Conservation (phyloP, 2,888 invertebrate species). For the Agrochola macilenta region DNA sequence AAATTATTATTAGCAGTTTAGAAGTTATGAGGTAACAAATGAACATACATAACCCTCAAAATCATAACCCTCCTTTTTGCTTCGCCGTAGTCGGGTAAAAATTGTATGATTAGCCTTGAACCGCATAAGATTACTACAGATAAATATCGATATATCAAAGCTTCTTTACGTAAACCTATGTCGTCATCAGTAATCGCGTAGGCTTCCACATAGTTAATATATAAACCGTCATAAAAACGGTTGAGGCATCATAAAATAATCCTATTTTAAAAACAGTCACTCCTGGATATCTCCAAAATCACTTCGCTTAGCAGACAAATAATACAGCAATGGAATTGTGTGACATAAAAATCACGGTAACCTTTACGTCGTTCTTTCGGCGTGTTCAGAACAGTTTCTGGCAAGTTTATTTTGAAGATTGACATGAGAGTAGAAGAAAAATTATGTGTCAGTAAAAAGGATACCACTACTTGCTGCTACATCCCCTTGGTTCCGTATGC, state of each 20-base stretch:
- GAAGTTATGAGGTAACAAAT: too few relatives aligned
- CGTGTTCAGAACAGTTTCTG: too few relatives aligned
- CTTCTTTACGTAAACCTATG: neutral
- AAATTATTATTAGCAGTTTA: too few relatives aligned
- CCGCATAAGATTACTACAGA: neutral
- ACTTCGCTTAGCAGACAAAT: neutral
- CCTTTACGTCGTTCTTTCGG: too few relatives aligned
- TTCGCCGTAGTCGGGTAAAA: neutral
- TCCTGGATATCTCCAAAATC: neutral
- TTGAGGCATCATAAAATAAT: neutral
- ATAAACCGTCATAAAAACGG: neutral
- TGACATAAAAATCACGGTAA: too few relatives aligned
- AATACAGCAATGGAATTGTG: too few relatives aligned
- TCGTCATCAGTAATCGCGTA: conserved; percentile 1
- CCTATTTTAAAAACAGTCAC: neutral
- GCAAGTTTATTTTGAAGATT: neutral
- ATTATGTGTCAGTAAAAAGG: neutral
- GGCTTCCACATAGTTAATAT: neutral
- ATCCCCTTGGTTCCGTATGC: neutral
- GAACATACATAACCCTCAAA: too few relatives aligned
- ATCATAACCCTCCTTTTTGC: too few relatives aligned
- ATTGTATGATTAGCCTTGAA: conserved; percentile 13
- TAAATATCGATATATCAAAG: neutral
- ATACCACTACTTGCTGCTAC: neutral
- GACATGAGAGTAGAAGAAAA: neutral